Percentiles rank a stretch among this genome's conserved stretches.
Evolutionary conservation across 2,888 invertebrate genomes (phyloP).

Genomic region (Heliconius erato): DNA sequence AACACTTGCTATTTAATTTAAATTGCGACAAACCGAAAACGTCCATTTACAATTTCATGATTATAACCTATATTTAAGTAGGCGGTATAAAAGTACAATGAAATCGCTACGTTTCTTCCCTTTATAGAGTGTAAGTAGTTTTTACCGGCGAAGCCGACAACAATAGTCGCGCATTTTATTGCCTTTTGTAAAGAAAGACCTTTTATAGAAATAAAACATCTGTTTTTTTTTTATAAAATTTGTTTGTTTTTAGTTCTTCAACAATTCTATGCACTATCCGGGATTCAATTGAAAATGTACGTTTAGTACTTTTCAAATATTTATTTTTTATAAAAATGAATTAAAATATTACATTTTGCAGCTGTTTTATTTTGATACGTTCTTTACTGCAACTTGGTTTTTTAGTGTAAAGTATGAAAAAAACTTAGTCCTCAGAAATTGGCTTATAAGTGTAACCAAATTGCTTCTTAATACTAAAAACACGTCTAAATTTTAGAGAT

Average conservation of each 20-base stretch:
- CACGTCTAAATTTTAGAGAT: too few species aligned
- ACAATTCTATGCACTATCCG: background rate
- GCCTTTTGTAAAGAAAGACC: conserved; percentile 6
- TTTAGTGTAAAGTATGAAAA: too few species aligned
- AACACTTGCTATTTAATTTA: too few species aligned
- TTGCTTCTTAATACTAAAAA: too few species aligned
- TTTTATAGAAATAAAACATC: conserved; percentile 2
- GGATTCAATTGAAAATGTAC: background rate
- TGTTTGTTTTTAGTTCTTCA: background rate
- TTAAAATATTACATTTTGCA: background rate
- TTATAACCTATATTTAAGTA: background rate
- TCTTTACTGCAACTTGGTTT: too few species aligned
- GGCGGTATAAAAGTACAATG: conserved; percentile 26
- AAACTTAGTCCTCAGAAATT: background rate
- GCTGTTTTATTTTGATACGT: background rate
- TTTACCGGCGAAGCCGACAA: conserved; percentile 37
- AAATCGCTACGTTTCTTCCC: conserved; percentile 38
- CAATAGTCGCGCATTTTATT: conserved; percentile 34
- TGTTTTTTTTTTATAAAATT: background rate
- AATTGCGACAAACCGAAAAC: too few species aligned
- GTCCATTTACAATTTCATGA: too few species aligned
- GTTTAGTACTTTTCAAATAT: background rate
- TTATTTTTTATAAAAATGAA: background rate
- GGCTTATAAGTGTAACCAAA: background rate
- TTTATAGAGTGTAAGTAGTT: conserved; percentile 32